These are phyloP conservation scores for Tiliacea aurago DNA, from an alignment of 2,888 invertebrate genomes.

Conservation along the genomic window DNA sequence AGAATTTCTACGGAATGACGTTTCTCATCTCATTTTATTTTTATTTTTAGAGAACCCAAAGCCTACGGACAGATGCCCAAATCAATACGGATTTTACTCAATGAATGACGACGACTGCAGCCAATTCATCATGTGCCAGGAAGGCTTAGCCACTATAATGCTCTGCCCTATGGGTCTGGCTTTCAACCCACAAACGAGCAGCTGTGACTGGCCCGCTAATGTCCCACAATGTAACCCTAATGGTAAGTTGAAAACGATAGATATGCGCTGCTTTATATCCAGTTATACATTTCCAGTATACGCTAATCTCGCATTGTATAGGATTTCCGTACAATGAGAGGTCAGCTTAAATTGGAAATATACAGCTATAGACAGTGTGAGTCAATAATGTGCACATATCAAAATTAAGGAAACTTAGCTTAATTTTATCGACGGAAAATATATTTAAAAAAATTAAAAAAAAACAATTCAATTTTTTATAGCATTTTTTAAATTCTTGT, in stretches of 20 bases:
- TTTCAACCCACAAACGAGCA: constrained; percentile 71
- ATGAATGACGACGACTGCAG: constrained; percentile 76
- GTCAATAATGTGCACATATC: too few relatives aligned
- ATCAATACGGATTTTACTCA: constrained; percentile 75
- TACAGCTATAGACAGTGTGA: too few relatives aligned
- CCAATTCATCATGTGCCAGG: constrained; percentile 77
- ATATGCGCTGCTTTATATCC: too few relatives aligned
- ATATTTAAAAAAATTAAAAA: too few relatives aligned
- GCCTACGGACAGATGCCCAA: constrained; percentile 66
- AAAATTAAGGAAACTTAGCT: too few relatives aligned
- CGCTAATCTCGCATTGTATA: too few relatives aligned
- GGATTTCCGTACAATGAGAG: too few relatives aligned
- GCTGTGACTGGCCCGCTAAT: constrained; percentile 81
- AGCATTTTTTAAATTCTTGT: too few relatives aligned
- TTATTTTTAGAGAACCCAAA: constrained; percentile 53
- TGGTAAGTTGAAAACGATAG: constrained; percentile 65
- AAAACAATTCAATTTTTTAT: too few relatives aligned
- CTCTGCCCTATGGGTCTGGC: constrained; percentile 79
- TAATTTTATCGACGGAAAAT: too few relatives aligned
- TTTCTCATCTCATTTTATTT: background rate
- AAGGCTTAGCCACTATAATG: constrained; percentile 76
- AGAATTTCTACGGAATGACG: background rate
- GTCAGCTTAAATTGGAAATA: too few relatives aligned
- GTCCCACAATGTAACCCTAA: constrained; percentile 78
- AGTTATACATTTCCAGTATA: too few relatives aligned